phyloP scores from a whole-genome alignment of 2,113 vertebrate species.

The Progne subis region DNA sequence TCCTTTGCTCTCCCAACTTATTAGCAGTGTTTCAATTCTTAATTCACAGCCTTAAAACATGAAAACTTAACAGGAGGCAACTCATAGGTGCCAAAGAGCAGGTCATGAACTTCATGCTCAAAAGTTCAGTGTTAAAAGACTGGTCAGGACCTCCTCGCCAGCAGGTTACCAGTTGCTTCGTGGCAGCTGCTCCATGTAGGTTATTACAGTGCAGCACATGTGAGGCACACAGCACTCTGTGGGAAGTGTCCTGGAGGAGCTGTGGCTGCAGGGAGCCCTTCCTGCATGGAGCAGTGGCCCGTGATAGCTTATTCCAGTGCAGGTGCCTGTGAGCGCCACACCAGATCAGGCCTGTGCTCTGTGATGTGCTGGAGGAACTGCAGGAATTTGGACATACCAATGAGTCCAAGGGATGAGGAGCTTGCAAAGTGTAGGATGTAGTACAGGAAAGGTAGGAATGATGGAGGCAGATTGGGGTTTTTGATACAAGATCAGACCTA shows the following conservation, averaged over 20 bases:
- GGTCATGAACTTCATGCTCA: neutral
- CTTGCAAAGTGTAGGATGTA: neutral
- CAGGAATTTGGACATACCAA: accelerated
- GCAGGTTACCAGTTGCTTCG: accelerated
- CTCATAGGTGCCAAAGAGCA: neutral
- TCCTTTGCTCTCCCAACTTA: neutral
- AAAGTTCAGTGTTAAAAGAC: neutral
- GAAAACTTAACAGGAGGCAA: neutral
- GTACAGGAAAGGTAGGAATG: neutral
- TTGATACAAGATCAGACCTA: neutral
- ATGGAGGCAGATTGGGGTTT: neutral
- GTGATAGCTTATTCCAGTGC: neutral
- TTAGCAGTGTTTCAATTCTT: neutral
- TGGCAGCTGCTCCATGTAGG: neutral
- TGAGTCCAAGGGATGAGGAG: neutral
- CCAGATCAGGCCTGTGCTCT: neutral
- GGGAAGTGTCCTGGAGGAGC: neutral
- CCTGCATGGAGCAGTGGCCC: neutral
- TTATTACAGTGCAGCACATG: neutral
- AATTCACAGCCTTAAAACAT: neutral
- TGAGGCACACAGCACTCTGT: accelerated
- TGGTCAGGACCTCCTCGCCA: neutral
- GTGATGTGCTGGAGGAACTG: neutral
- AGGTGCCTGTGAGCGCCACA: neutral
- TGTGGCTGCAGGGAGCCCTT: neutral